phyloP scores from a whole-genome alignment of 1,140 invertebrate species.

The Diploscapter pachys region DNA sequence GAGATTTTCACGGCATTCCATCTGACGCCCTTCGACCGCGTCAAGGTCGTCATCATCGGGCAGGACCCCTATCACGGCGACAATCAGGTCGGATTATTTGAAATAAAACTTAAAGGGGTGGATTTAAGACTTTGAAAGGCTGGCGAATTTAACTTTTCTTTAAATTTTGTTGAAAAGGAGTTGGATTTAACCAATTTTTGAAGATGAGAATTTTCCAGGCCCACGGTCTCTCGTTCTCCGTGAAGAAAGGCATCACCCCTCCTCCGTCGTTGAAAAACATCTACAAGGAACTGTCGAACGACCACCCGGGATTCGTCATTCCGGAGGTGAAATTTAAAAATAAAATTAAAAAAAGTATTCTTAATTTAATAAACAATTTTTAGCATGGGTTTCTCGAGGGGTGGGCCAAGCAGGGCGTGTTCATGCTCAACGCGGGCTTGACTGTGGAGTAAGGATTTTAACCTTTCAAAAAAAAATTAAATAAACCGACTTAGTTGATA shows the following conservation, averaged over 20 bases:
- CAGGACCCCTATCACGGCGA: slow-evolving; percentile 72
- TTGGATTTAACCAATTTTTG: slow-evolving; percentile 44
- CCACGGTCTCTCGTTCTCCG: slow-evolving; percentile 70
- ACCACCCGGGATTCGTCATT: slow-evolving; percentile 65
- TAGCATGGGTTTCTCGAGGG: slow-evolving; percentile 67
- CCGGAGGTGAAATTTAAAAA: slow-evolving; percentile 56
- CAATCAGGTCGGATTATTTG: slow-evolving; percentile 63
- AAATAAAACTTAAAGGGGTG: too few relatives aligned
- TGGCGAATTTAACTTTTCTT: slow-evolving; percentile 41
- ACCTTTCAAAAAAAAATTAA: neutral
- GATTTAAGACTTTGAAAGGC: too few relatives aligned
- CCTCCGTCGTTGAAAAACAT: slow-evolving; percentile 72
- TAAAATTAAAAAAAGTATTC: too few relatives aligned
- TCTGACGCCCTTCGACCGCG: slow-evolving; percentile 54
- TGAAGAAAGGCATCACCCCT: slow-evolving; percentile 65
- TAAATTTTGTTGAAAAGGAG: neutral
- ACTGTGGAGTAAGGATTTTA: slow-evolving; percentile 63
- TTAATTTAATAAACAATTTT: too few relatives aligned
- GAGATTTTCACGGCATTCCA: slow-evolving; percentile 54
- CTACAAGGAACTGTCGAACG: slow-evolving; percentile 68
- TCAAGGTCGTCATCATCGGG: slow-evolving; percentile 66
- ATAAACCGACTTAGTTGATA: too few relatives aligned
- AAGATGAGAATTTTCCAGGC: slow-evolving; percentile 33
- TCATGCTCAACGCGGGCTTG: slow-evolving; percentile 70
- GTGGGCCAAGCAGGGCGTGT: slow-evolving; percentile 72